Conservation (phyloP, 2,797 vertebrate species). For the Pagetopsis macropterus region DNA sequence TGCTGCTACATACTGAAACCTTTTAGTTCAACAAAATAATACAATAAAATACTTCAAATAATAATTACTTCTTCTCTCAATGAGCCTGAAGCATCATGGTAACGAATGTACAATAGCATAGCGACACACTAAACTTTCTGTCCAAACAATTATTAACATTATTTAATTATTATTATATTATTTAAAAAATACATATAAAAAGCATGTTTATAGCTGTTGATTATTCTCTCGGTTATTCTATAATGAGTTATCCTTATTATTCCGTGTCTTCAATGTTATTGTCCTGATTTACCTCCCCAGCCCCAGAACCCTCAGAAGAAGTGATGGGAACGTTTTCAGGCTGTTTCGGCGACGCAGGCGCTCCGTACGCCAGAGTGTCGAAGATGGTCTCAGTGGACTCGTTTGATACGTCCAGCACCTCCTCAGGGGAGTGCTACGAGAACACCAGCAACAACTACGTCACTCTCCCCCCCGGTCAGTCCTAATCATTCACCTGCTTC, state of each 20-base stretch:
- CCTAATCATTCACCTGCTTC: background rate
- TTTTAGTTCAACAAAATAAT: background rate
- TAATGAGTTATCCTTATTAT: background rate
- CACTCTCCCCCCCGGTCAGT: slow-evolving; percentile 22
- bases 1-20: background rate
- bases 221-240: no score
- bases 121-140: background rate
- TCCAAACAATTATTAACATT: no score
- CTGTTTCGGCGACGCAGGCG: fast-evolving
- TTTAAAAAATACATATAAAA: no score
- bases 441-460: slow-evolving; percentile 39
- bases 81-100: background rate
- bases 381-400: slow-evolving; percentile 65
- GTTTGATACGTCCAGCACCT: slow-evolving; percentile 77
- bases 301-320: background rate
- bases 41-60: no score
- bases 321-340: background rate
- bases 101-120: no score
- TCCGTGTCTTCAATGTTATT: background rate
- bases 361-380: slow-evolving; percentile 21
- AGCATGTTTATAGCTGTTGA: no score
- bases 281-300: slow-evolving; percentile 18
- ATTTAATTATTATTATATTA: no score
- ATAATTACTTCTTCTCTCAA: background rate
- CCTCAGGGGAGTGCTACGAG: slow-evolving; percentile 77